A percentile compares a stretch with the other conserved stretches of the same genome.
phyloP scores from a whole-genome alignment of 1,140 invertebrate species.

The Bombus fervidus region DNA sequence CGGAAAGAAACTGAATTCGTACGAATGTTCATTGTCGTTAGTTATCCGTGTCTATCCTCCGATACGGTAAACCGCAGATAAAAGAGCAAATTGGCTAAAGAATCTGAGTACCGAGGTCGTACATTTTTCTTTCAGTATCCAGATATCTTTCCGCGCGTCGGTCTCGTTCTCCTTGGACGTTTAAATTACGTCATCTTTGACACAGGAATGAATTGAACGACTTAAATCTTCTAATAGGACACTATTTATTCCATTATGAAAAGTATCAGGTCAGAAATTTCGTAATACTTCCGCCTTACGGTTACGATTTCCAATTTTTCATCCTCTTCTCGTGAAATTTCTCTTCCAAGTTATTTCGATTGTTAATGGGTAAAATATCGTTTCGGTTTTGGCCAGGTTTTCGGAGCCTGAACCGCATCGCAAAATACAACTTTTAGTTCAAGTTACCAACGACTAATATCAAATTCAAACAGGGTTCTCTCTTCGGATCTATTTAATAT shows the following conservation, averaged over 20 bases:
- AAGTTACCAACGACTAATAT: too few relatives aligned
- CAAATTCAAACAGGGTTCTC: too few relatives aligned
- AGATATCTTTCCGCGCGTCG: constrained; percentile 14
- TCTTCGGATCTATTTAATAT: too few relatives aligned
- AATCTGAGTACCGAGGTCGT: constrained; percentile 11
- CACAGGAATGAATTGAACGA: constrained; percentile 1
- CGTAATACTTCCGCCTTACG: background rate
- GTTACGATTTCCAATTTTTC: background rate
- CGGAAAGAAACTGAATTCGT: background rate
- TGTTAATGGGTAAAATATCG: background rate
- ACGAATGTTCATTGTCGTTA: background rate
- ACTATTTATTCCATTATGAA: constrained; percentile 1
- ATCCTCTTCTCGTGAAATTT: background rate
- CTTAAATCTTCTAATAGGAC: background rate
- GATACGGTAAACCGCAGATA: constrained; percentile 1
- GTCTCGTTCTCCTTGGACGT: constrained; percentile 16
- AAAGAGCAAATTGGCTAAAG: constrained; percentile 9
- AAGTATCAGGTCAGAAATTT: background rate
- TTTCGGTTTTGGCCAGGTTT: too few relatives aligned
- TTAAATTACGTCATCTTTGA: constrained; percentile 12
- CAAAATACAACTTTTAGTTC: too few relatives aligned
- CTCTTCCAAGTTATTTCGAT: background rate
- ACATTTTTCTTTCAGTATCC: constrained; percentile 14
- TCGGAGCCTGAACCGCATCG: too few relatives aligned
- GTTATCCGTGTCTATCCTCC: background rate